Base-by-base conservation (phyloP, 2,888 invertebrate species). In the Pollenia angustigena region DNA sequence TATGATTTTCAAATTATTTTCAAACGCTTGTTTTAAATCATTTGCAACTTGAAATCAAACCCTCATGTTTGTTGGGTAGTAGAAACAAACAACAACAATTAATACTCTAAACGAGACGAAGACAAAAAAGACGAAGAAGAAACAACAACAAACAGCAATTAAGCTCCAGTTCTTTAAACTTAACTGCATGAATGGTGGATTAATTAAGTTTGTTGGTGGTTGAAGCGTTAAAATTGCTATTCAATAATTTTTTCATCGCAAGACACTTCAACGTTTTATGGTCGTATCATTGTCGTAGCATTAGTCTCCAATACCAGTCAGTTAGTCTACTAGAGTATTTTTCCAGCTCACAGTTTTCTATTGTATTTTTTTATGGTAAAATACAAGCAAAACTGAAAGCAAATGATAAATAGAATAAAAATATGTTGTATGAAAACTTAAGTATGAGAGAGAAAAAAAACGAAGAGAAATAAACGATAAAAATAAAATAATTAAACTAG, bases 141-240 rank as follows among this genome's bases (percentile, higher is more conserved):
- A 80, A 52, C 40, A 75, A 64, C 23, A 82, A 71, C 62, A 23
- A 50, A 74, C 44, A 86, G 71, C 84, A 84, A 85, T 86, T 86
- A 86, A 88, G 79, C 84, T 81, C 78, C 69, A 72, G 83, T 81
- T 81, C 72, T 58, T 66, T 40, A 71, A 79, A 52, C 50, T 72
- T 68, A 69, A 69, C 68, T 75, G 82, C 85, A 48, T 86, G 85
- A 85, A 81, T 81, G 48, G 75, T 54, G 56, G 68, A 86, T 81
- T 84, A 86, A 88, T 85, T 88, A 75, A 86, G 74, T 86, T 88
- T 86, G 74, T 78, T 80, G 66, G 60, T 50, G 72, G 80, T 69
- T 81, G 76, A 60, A 85, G 87, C 81, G 74, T 81, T 78, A 81
- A 87, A 84, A 87, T 78, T 81, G 62, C 74, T 78, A 74, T 84